These are phyloP conservation scores for Episyrphus balteatus DNA, from an alignment of 1,140 invertebrate genomes.

Conservation along the genomic window DNA sequence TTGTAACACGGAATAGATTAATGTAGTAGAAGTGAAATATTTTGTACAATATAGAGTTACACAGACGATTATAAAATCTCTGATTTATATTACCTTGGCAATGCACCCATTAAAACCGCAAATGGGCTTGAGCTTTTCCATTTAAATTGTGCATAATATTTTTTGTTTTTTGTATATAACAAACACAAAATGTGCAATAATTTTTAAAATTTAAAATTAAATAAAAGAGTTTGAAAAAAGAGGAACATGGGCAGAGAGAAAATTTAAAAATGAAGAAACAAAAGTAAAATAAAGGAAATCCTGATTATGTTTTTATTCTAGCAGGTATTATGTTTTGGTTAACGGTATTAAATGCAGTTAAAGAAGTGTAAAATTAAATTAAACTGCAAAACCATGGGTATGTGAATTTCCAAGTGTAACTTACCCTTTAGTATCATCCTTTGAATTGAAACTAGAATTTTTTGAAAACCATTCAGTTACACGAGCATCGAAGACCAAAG, in stretches of 20 bases:
- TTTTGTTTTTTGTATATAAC: constrained; percentile 25
- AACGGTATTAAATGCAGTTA: too few relatives aligned
- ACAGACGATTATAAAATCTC: too few relatives aligned
- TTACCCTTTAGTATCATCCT: constrained; percentile 57
- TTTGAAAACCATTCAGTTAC: constrained; percentile 75
- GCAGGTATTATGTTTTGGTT: too few relatives aligned
- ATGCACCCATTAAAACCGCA: constrained; percentile 67
- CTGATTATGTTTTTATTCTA: too few relatives aligned
- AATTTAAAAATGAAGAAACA: constrained; percentile 5
- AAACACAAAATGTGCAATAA: constrained; percentile 11
- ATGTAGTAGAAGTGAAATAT: not conserved
- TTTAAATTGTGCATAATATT: constrained; percentile 5
- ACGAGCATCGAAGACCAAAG: constrained; percentile 75
- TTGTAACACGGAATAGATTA: not conserved
- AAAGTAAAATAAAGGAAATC: not conserved
- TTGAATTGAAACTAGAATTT: constrained; percentile 52
- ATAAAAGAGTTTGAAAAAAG: constrained; percentile 2
- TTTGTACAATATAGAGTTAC: not conserved
- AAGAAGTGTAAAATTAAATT: too few relatives aligned
- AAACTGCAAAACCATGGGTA: too few relatives aligned
- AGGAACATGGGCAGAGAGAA: not conserved
- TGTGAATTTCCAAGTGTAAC: constrained; percentile 9
- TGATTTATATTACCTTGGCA: constrained; percentile 59
- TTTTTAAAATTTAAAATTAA: constrained; percentile 14
- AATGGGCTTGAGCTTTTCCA: constrained; percentile 49